Conservation (phyloP, 2,113 vertebrate genomes). For the Phylloscopus whistleri region DNA sequence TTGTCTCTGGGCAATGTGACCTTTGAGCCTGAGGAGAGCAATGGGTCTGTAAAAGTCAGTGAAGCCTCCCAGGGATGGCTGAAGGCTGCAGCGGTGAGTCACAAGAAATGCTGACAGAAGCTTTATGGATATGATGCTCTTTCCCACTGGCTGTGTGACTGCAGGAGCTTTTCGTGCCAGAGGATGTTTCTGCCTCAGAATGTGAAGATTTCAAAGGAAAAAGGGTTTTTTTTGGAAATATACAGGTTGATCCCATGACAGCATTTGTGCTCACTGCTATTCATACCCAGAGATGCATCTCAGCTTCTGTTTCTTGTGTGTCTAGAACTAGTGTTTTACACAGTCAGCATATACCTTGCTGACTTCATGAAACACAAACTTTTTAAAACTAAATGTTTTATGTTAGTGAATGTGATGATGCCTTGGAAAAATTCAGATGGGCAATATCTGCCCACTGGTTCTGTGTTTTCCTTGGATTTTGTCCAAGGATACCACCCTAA, state of each 20-base stretch:
- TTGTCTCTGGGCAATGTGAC: constrained; percentile 78
- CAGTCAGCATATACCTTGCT: not conserved
- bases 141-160: not conserved
- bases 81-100: constrained; percentile 76
- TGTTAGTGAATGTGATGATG: not conserved
- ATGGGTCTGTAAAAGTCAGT: constrained; percentile 63
- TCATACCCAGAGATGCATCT: not conserved
- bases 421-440: not conserved
- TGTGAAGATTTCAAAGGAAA: not conserved
- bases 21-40: constrained; percentile 69
- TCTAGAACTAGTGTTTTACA: not conserved
- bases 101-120: not conserved
- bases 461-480: not conserved
- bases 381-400: not conserved
- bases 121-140: not conserved
- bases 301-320: not conserved
- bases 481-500: not conserved
- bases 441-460: not conserved
- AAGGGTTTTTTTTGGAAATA: not conserved
- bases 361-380: not conserved
- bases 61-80: constrained; percentile 70
- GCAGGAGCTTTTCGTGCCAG: not conserved
- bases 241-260: not conserved
- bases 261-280: not conserved
- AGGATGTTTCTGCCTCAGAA: not conserved